Conservation (phyloP, 2,113 vertebrate genomes). For the Felis catus region DNA sequence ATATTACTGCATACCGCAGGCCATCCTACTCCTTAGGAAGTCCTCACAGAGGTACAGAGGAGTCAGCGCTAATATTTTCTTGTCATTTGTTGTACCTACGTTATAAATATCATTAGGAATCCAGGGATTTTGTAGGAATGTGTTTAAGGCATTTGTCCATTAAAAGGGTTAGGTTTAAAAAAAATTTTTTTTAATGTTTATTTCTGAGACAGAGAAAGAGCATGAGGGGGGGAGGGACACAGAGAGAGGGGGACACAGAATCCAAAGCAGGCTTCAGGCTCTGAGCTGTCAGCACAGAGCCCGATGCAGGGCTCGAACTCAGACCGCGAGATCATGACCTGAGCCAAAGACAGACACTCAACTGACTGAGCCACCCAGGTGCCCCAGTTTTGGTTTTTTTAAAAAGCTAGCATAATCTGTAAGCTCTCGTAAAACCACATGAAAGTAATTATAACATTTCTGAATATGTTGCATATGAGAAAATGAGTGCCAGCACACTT, state of each 20-base stretch:
- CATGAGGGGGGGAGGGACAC: no score
- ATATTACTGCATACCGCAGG: not conserved
- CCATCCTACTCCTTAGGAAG: not conserved
- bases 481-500: not conserved
- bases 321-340: no score
- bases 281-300: no score
- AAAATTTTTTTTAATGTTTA: no score
- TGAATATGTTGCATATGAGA: not conserved
- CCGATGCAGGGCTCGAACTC: no score
- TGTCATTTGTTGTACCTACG: not conserved
- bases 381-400: no score
- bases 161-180: not conserved
- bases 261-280: no score
- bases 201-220: no score
- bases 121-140: not conserved
- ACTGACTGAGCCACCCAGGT: no score
- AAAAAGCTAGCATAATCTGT: not conserved
- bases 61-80: not conserved
- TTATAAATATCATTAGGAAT: not conserved
- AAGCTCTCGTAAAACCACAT: conserved; percentile 31
- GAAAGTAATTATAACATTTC: not conserved
- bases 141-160: not conserved
- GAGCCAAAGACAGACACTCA: accelerated
- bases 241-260: no score
- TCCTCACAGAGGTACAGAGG: not conserved